These are phyloP conservation scores for Lutra lutra DNA, from an alignment of 2,797 vertebrate genomes.

Conservation along the genomic window DNA sequence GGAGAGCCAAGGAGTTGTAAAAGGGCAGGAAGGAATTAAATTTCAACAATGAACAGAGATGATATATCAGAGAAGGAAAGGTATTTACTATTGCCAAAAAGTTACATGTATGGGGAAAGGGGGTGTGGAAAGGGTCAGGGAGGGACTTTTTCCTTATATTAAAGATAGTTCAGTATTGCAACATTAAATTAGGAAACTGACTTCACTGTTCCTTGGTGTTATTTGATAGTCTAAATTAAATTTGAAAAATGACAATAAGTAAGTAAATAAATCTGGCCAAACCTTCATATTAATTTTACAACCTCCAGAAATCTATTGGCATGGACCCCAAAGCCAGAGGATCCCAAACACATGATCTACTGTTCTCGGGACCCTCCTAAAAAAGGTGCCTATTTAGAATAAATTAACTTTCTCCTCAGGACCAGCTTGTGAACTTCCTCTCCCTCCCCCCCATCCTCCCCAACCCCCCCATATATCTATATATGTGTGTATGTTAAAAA, in stretches of 20 bases:
- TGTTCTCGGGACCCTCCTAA: not conserved
- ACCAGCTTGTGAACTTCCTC: not conserved
- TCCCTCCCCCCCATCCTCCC: not conserved
- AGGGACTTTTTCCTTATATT: not conserved
- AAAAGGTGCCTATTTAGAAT: not conserved
- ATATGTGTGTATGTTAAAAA: not conserved
- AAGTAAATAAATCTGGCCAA: not conserved
- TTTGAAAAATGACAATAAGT: not conserved
- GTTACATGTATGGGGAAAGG: not conserved
- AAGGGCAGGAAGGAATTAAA: not conserved
- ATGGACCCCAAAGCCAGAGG: not conserved
- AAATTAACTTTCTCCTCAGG: not conserved
- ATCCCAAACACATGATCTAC: not conserved
- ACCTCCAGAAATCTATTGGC: not conserved
- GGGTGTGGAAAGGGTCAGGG: accelerated
- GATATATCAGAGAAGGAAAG: not conserved
- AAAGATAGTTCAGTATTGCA: not conserved
- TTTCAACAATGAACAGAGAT: not conserved
- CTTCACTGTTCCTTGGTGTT: not conserved
- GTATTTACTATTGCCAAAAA: not conserved
- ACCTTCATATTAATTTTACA: not conserved
- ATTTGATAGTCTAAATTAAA: constrained; percentile 13
- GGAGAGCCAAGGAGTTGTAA: not conserved
- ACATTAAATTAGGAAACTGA: not conserved
- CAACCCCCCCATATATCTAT: not conserved